Conservation (phyloP, 2,797 vertebrate species). For the Phylloscopus collybita region DNA sequence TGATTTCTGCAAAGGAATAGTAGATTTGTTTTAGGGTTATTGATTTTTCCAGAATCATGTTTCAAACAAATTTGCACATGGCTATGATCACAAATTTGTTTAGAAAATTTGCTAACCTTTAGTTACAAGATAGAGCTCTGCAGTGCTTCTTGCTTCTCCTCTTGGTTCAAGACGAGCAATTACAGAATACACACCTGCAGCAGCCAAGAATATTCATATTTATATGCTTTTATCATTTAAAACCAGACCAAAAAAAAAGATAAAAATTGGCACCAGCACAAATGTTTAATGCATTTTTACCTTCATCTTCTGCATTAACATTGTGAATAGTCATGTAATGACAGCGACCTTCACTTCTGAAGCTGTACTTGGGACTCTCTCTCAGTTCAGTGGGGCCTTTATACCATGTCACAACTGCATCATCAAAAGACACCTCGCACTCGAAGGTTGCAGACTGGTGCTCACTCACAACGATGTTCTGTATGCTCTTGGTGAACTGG, state of each 20-base stretch:
- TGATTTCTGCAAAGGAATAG: constrained; percentile 89
- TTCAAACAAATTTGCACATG: not conserved
- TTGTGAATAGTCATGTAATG: constrained; percentile 99
- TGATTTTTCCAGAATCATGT: constrained; percentile 4
- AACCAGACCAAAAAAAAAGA: not conserved
- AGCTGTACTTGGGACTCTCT: constrained; percentile 96
- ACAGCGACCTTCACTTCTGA: constrained; percentile 92
- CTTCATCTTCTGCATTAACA: constrained; percentile 96
- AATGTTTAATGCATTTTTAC: constrained; percentile 78
- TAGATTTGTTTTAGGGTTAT: constrained; percentile 22
- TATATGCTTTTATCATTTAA: not conserved
- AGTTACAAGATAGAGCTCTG: constrained; percentile 94
- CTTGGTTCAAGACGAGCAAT: constrained; percentile 96
- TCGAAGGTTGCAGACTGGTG: constrained; percentile 96
- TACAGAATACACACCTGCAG: constrained; percentile 94
- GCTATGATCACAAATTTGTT: not conserved
- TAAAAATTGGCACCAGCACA: not conserved
- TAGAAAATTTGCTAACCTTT: constrained; percentile 86
- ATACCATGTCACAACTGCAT: constrained; percentile 97
- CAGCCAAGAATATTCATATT: not conserved
- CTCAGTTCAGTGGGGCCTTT: constrained; percentile 94
- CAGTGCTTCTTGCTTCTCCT: constrained; percentile 97
- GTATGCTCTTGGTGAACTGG: constrained; percentile 98
- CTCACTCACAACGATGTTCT: constrained; percentile 97
- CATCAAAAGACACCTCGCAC: constrained; percentile 98